Evolutionary conservation across 1,140 invertebrate species (phyloP).

Genomic region (Rhyzopertha dominica): DNA sequence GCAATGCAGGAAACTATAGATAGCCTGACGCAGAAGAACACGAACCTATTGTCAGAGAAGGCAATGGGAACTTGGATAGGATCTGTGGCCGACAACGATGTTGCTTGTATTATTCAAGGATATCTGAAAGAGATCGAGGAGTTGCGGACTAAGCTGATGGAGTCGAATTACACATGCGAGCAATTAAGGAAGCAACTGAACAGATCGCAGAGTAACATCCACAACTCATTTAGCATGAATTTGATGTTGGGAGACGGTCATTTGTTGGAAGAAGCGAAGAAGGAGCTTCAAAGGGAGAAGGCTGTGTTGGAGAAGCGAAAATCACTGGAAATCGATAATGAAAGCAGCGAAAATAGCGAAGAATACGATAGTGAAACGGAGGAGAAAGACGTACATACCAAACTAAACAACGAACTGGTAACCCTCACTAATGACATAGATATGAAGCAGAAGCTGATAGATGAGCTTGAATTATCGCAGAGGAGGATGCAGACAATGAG

Average conservation of each 20-base stretch:
- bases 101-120: conserved; percentile 68
- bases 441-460: conserved; percentile 87
- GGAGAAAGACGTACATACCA: conserved; percentile 37
- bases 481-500: conserved; percentile 75
- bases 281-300: conserved; percentile 58
- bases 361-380: conserved; percentile 59
- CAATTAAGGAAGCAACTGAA: conserved; percentile 59
- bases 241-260: conserved; percentile 29
- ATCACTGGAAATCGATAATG: conserved; percentile 39
- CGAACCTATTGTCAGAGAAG: conserved; percentile 74
- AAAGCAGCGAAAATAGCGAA: conserved; percentile 49
- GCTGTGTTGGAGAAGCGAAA: conserved; percentile 44
- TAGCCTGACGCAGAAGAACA: conserved; percentile 74
- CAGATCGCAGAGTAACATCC: conserved; percentile 37
- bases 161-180: conserved; percentile 81
- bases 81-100: conserved; percentile 49
- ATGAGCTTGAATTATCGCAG: conserved; percentile 88
- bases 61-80: conserved; percentile 65
- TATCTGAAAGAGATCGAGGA: conserved; percentile 93
- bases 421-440: conserved; percentile 86
- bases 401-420: conserved; percentile 66
- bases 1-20: conserved; percentile 94
- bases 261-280: conserved; percentile 62
- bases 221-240: conserved; percentile 20
- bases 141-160: conserved; percentile 76